Conservation (phyloP, 2,113 vertebrate genomes). For the Micromys minutus region DNA sequence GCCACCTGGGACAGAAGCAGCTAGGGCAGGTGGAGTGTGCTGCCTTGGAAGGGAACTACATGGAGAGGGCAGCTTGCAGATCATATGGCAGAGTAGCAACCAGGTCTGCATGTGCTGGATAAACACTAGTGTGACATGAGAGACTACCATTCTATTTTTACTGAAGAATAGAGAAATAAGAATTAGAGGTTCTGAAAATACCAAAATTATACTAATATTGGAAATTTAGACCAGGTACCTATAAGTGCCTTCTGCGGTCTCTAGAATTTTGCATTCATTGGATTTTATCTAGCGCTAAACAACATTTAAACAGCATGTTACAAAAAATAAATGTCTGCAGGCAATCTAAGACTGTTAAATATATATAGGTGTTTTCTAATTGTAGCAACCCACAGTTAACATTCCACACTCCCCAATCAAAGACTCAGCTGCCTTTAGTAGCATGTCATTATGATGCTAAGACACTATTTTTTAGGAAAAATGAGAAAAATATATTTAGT, state of each 20-base stretch:
- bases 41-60: no score
- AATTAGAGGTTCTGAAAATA: background rate
- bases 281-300: background rate
- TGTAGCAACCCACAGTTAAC: background rate
- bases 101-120: no score
- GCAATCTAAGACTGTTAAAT: background rate
- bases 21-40: no score
- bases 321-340: background rate
- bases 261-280: background rate
- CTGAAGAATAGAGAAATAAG: background rate
- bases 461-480: background rate
- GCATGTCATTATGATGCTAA: background rate
- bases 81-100: no score
- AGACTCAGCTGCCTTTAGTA: background rate
- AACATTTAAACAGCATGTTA: background rate
- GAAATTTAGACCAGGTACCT: background rate
- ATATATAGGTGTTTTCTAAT: background rate
- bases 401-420: background rate
- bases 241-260: background rate
- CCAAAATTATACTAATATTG: background rate
- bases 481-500: background rate
- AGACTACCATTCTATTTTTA: no score
- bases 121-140: no score
- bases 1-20: no score
- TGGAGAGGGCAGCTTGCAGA: no score